Base-by-base conservation (phyloP, 1,140 invertebrate genomes). In the Oryctes rhinoceros region DNA sequence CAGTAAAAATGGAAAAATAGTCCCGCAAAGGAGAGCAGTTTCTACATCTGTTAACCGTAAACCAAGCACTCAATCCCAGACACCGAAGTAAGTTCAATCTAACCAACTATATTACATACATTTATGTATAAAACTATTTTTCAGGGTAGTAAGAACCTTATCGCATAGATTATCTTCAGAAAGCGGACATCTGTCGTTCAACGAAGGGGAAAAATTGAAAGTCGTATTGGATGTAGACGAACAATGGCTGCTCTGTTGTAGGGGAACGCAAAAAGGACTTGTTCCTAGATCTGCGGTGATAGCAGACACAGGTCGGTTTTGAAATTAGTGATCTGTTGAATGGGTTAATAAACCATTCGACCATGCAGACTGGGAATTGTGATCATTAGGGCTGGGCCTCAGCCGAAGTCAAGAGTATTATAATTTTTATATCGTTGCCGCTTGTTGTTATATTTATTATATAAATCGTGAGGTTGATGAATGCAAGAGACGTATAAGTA, bases 141-240 rank as follows among this genome's bases (percentile, higher is more conserved):
- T 20, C 5, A 95, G 94, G 87, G 90, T 92, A 84, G 94, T 94
- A 44, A 90, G 92, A 85, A 94, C 94, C 3, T 85, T 95, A 13
- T 92, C 92, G 85, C 93, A 95, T 84, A 89, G 93, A 82, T 86
- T 94, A 78, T 92, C 93, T 13, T 93, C 93, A 1, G 93, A 94
- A 83, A 94, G 92, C 53, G 94, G 94, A 48, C 94, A 95, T 84
- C 88, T 95, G n/a, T 92, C 93, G 18, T 95, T 94, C 88, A 94
- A 92, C 83, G 93, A 94, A 85, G 94, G 94, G 0, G 94, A 95
- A 83, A 91, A 91, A 74, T 87, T 95, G 30, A 91, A 91, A 82
- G 91, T 95, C 4, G 92, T 95, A 53, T 87, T 95, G 37, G 94
- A 95, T 83, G 93, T 95, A 13, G 94, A 95, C 86, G 91, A 91